These are phyloP conservation scores for Nasonia giraulti DNA, from an alignment of 1,140 invertebrate genomes.

Conservation along the genomic window DNA sequence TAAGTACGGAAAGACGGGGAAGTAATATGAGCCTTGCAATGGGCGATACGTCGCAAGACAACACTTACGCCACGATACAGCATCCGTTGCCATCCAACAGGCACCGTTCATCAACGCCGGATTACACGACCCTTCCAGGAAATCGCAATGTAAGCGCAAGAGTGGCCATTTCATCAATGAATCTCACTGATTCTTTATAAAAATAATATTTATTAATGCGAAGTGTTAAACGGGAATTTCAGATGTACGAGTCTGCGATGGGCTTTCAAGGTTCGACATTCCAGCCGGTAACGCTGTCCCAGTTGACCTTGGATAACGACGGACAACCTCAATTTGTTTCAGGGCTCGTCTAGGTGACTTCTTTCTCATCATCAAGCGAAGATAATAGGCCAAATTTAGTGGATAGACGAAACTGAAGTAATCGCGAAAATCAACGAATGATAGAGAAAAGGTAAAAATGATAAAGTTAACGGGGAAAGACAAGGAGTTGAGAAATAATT, in stretches of 20 bases:
- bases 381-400: slow-evolving; percentile 18
- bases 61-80: slow-evolving; percentile 92
- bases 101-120: slow-evolving; percentile 77
- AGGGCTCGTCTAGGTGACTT: slow-evolving; percentile 78
- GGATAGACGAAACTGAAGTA: slow-evolving; percentile 20
- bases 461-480: slow-evolving; percentile 3
- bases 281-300: slow-evolving; percentile 75
- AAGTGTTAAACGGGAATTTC: slow-evolving; percentile 53
- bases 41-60: slow-evolving; percentile 79
- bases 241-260: slow-evolving; percentile 80
- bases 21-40: slow-evolving; percentile 71
- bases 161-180: slow-evolving; percentile 33
- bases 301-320: slow-evolving; percentile 77
- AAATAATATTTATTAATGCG: slow-evolving; percentile 53
- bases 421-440: slow-evolving; percentile 17
- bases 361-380: neutral
- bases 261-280: slow-evolving; percentile 84
- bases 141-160: slow-evolving; percentile 67
- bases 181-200: neutral
- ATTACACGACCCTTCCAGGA: slow-evolving; percentile 83
- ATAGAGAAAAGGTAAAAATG: slow-evolving; percentile 11
- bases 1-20: slow-evolving; percentile 74
- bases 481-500: neutral
- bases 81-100: slow-evolving; percentile 76
- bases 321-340: slow-evolving; percentile 82